Base-by-base conservation (phyloP, 2,113 vertebrate species). In the Zootoca vivipara region DNA sequence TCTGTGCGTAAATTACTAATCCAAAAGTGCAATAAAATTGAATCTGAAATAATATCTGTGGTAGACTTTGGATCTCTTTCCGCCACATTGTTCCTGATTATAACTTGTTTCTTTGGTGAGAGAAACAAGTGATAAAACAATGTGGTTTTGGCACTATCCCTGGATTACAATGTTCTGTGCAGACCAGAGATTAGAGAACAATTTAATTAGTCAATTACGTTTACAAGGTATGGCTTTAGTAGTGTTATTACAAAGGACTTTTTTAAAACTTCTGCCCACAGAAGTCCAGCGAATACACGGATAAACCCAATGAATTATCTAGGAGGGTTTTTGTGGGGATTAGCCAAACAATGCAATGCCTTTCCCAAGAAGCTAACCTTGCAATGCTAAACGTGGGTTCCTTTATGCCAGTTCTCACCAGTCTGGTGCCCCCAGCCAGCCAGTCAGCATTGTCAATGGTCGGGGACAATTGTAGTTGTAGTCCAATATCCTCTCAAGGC, bases 11-110 rank as follows among this genome's bases (percentile, higher is more conserved):
- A 92, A 94, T 85, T 90, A 89, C 89, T 95, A 89, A 91, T 83
- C 77, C 26, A 22, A 90, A 70, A 18, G 46, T 92, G n/a, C 70
- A 82, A 52, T 90, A 92, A 90, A 94, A 93, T 62, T 74, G 7
- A 42, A 72, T 89, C 91, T 62, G 84, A 93, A 94, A 80, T 87
- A 87, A 56, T 75, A 81, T 88, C 85, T 86, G 22, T 83, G 77
- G 78, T 95, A 94, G 87, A 95, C 96, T 96, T 96, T 95, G 95
- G 85, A 90, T 94, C 69, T 92, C 89, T 46, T 42, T 91, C 85
- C 88, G 92, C 89, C 73, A 90, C 90, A 91, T 88, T 84, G 52
- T 1, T 87, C 89, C 56, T 85, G 93, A 93, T 92, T 33, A 86
- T 69, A 94, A 92, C 87, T 82, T 72, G 73, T 80, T 93, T 91